Evolutionary conservation across 23 tunicate genomes (phyloP).

Genomic region (Oikopleura albicans): DNA sequence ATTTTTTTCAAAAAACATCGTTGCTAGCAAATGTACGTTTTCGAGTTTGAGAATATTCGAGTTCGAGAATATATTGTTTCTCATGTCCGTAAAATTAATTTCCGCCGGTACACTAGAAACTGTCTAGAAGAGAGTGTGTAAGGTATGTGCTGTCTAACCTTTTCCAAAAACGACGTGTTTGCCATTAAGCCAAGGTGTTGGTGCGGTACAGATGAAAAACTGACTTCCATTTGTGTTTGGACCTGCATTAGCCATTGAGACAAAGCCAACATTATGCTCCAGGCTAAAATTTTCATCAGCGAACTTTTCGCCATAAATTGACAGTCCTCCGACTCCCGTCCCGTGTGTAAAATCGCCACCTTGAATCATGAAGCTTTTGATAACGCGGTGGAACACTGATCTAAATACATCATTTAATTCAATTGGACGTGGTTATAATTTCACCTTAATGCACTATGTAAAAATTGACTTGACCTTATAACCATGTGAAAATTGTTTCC

Average conservation of each 20-base stretch:
- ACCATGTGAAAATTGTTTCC: no score
- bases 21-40: no score
- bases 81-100: no score
- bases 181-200: not conserved
- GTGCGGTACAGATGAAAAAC: constrained; percentile 8
- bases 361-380: constrained; percentile 3
- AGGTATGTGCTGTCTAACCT: no score
- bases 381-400: not conserved
- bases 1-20: no score
- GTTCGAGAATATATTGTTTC: no score
- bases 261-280: not conserved
- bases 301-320: constrained; percentile 2
- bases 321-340: not conserved
- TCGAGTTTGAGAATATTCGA: no score
- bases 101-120: no score
- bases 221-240: constrained; percentile 5
- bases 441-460: no score
- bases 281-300: not conserved
- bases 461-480: no score
- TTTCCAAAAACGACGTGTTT: constrained; percentile 17
- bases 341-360: constrained; percentile 14
- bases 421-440: not conserved
- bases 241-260: constrained; percentile 15
- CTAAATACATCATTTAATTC: not conserved
- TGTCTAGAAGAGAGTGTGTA: no score